A percentile compares a stretch with the other conserved stretches of the same genome.
Evolutionary conservation across 2,113 vertebrate species (phyloP).

Genomic region (Rhinoptilus africanus): DNA sequence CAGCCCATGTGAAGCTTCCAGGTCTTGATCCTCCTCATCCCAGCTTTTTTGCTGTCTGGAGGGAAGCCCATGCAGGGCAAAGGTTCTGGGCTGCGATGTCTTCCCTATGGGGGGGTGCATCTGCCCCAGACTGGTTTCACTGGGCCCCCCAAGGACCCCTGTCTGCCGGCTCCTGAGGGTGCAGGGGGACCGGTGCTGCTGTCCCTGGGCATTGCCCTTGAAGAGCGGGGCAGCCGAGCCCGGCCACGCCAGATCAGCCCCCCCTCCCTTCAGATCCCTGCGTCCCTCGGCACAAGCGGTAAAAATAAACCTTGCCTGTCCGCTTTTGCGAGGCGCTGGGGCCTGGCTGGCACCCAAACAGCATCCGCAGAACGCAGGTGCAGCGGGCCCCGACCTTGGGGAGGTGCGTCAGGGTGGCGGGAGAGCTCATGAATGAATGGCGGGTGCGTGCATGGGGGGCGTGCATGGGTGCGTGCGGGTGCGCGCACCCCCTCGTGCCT

Average conservation of each 20-base stretch:
- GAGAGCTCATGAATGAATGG: conserved; percentile 54
- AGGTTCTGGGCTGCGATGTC: background rate
- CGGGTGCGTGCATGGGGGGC: background rate
- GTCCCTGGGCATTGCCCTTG: background rate
- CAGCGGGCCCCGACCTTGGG: conserved; percentile 28
- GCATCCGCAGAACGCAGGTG: background rate
- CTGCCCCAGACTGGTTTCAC: background rate
- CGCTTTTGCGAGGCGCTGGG: background rate
- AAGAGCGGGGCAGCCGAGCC: background rate
- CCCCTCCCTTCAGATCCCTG: background rate
- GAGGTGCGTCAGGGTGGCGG: background rate
- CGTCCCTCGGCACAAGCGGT: background rate
- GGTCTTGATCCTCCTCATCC: background rate
- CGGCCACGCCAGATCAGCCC: background rate
- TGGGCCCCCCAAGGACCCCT: background rate
- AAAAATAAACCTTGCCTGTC: background rate
- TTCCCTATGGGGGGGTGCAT: fast-evolving
- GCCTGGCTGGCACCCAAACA: background rate
- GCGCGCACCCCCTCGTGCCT: background rate
- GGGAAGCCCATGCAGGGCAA: background rate
- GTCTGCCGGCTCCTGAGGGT: fast-evolving
- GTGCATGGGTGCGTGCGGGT: background rate
- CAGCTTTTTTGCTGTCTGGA: background rate
- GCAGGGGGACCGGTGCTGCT: fast-evolving
- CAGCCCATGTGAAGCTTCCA: background rate